Conservation (phyloP, 2,888 invertebrate species). For the Tetrapedia diversipes region DNA sequence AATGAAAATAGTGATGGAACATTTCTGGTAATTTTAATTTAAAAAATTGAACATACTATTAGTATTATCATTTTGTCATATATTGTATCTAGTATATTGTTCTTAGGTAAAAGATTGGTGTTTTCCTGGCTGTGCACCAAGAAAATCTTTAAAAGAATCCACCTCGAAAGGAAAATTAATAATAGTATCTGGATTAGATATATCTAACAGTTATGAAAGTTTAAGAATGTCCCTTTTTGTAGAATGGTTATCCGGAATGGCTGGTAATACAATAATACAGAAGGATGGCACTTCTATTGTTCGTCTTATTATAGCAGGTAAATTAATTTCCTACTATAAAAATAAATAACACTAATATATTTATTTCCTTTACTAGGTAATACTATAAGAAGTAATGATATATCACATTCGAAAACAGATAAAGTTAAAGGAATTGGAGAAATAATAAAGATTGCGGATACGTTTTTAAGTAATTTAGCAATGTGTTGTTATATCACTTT, state of each 20-base stretch:
- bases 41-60: not conserved
- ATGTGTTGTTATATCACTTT: slow-evolving; percentile 87
- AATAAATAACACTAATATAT: not conserved
- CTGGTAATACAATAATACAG: slow-evolving; percentile 87
- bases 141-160: slow-evolving; percentile 38
- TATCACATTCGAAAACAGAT: slow-evolving; percentile 61
- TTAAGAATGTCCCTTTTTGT: slow-evolving; percentile 89
- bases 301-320: slow-evolving; percentile 92
- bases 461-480: slow-evolving; percentile 72
- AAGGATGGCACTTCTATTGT: slow-evolving; percentile 87
- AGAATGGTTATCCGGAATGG: slow-evolving; percentile 92
- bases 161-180: slow-evolving; percentile 74
- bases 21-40: slow-evolving; percentile 72
- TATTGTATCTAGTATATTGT: not conserved
- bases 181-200: slow-evolving; percentile 90
- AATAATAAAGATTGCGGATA: slow-evolving; percentile 72
- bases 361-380: slow-evolving; percentile 68
- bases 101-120: slow-evolving; percentile 89
- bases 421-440: slow-evolving; percentile 65
- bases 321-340: slow-evolving; percentile 19
- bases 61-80: not conserved
- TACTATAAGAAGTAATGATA: slow-evolving; percentile 68
- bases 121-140: slow-evolving; percentile 87
- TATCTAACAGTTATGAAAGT: slow-evolving; percentile 86
- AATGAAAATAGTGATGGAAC: slow-evolving; percentile 77